These are phyloP conservation scores for Amphipoea oculea DNA, from an alignment of 2,888 invertebrate species.

Conservation along the genomic window DNA sequence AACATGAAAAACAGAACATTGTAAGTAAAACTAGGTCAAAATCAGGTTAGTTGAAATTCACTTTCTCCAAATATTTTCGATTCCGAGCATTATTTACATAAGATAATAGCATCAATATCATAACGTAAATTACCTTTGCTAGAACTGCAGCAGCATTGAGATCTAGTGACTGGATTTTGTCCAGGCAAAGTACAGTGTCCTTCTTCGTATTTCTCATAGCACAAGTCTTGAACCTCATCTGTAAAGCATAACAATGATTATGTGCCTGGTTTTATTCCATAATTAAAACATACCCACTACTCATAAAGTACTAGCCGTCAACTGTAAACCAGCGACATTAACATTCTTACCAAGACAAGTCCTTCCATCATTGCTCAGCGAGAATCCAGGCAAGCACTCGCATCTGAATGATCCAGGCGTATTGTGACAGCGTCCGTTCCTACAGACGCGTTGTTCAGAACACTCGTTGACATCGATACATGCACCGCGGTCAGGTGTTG, in stretches of 20 bases:
- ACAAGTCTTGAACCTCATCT: slow-evolving; percentile 95
- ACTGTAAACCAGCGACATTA: neutral
- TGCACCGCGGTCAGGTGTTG: slow-evolving; percentile 86
- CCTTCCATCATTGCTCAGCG: slow-evolving; percentile 94
- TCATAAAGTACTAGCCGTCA: neutral
- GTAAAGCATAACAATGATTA: slow-evolving; percentile 61
- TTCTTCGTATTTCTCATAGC: slow-evolving; percentile 94
- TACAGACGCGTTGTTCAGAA: slow-evolving; percentile 93
- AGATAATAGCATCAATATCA: neutral
- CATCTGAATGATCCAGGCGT: slow-evolving; percentile 95
- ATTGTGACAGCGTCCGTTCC: slow-evolving; percentile 95
- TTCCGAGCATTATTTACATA: neutral
- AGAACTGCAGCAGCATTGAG: slow-evolving; percentile 95
- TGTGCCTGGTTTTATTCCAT: neutral
- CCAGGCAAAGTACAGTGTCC: slow-evolving; percentile 95
- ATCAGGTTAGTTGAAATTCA: neutral
- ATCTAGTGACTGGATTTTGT: slow-evolving; percentile 94
- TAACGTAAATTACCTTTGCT: slow-evolving; percentile 80
- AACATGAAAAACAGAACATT: slow-evolving; percentile 61
- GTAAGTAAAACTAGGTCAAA: neutral
- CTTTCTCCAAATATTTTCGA: neutral
- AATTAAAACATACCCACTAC: neutral
- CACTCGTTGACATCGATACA: slow-evolving; percentile 91
- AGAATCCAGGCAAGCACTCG: slow-evolving; percentile 94
- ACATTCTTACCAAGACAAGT: slow-evolving; percentile 92